Percentiles rank a stretch among this genome's conserved stretches.
Conservation (phyloP, 2,113 vertebrate genomes). For the Falco punctatus region DNA sequence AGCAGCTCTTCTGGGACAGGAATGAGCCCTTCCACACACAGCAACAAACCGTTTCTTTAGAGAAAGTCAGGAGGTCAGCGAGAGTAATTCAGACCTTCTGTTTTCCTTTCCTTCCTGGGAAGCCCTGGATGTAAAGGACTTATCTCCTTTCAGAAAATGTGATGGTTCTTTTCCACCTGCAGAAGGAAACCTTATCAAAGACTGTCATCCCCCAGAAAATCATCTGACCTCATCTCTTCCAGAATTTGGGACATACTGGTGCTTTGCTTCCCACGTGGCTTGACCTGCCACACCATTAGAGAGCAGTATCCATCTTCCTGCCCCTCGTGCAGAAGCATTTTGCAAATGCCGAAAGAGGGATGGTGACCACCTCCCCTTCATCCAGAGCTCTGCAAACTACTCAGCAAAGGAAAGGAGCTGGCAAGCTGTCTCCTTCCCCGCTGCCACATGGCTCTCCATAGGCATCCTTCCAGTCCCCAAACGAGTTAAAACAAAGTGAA, state of each 20-base stretch:
- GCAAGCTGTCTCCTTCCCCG: background rate
- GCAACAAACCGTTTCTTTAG: background rate
- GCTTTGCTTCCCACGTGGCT: rapidly evolving
- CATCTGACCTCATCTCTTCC: background rate
- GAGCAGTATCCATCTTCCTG: background rate
- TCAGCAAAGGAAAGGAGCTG: background rate
- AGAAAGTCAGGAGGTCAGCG: background rate
- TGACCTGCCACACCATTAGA: background rate
- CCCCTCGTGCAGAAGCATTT: background rate
- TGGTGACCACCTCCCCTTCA: background rate
- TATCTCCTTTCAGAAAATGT: background rate
- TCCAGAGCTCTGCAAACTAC: background rate
- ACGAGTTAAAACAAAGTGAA: background rate
- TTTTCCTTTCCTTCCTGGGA: background rate
- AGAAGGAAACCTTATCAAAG: background rate
- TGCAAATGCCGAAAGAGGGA: background rate
- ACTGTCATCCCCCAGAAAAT: background rate
- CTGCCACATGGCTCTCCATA: background rate
- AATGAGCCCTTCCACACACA: background rate
- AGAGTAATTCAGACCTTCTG: background rate
- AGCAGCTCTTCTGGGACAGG: background rate
- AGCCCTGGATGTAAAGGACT: background rate
- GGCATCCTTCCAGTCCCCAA: background rate
- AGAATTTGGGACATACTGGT: background rate
- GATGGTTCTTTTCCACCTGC: background rate